Percentiles rank a stretch among this genome's conserved stretches.
phyloP scores from a whole-genome alignment of 2,113 vertebrate species.

The Psilopsiagon aymara region DNA sequence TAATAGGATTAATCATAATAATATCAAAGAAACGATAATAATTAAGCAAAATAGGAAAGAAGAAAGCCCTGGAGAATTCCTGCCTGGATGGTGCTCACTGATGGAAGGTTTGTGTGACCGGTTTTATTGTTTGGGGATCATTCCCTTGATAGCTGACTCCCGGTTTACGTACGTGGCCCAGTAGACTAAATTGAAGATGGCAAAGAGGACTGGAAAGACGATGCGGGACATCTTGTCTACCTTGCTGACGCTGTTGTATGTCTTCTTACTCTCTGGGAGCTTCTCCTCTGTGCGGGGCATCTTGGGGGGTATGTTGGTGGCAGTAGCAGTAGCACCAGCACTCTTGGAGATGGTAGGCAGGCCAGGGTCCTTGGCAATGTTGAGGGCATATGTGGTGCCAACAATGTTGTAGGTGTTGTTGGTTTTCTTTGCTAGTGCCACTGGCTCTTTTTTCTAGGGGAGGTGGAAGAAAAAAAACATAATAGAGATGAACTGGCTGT shows the following conservation, averaged over 20 bases:
- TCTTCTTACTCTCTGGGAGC: conserved; percentile 90
- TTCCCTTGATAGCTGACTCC: conserved; percentile 91
- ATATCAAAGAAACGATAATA: conserved; percentile 28
- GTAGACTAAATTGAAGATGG: conserved; percentile 98
- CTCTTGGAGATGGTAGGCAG: conserved; percentile 93
- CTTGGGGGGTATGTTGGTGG: conserved; percentile 73
- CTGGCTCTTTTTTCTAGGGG: conserved; percentile 91
- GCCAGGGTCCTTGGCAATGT: conserved; percentile 91
- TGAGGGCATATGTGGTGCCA: conserved; percentile 95
- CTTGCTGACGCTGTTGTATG: conserved; percentile 99
- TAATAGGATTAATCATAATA: background rate
- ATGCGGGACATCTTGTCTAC: conserved; percentile 99
- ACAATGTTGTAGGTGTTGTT: conserved; percentile 99
- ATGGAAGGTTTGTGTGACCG: conserved; percentile 56
- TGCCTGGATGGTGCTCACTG: conserved; percentile 65
- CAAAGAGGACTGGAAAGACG: conserved; percentile 96
- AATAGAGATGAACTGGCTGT: background rate
- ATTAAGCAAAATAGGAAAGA: conserved; percentile 20
- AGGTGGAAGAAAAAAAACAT: background rate
- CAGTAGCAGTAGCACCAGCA: conserved; percentile 69
- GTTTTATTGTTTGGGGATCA: conserved; percentile 89
- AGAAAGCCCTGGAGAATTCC: conserved; percentile 51
- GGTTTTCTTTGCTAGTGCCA: conserved; percentile 90
- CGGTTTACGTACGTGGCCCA: conserved; percentile 98
- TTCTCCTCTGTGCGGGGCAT: conserved; percentile 86